Evolutionary conservation across 2,888 invertebrate species (phyloP).

Genomic region (Amblyjoppa fuscipennis): DNA sequence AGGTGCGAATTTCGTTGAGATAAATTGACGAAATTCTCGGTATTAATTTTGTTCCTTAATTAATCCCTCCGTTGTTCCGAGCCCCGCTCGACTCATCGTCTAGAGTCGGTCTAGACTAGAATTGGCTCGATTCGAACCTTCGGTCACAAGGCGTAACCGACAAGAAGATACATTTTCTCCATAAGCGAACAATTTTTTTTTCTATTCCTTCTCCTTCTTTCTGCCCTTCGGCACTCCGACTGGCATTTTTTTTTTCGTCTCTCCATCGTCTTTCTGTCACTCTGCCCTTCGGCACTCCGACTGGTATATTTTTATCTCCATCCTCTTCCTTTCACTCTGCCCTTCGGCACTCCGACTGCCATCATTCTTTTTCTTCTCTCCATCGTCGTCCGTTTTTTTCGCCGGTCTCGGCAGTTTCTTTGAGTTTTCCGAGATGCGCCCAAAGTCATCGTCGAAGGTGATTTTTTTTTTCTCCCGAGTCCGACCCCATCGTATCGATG

Average conservation of each 20-base stretch:
- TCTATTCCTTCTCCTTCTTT: background rate
- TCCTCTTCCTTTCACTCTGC: background rate
- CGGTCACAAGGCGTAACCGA: too few relatives aligned
- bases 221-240: background rate
- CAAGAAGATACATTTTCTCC: conserved; percentile 27
- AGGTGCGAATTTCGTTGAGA: too few relatives aligned
- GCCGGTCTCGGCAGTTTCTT: background rate
- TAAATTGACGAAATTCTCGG: too few relatives aligned
- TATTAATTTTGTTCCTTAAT: too few relatives aligned
- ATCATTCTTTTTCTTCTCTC: background rate
- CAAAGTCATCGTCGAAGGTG: conserved; percentile 17
- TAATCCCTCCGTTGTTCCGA: too few relatives aligned
- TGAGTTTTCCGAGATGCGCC: background rate
- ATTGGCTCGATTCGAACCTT: too few relatives aligned
- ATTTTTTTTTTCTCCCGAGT: conserved; percentile 19
- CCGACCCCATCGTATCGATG: conserved; percentile 7
- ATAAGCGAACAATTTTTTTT: conserved; percentile 31
- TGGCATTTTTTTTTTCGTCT: background rate
- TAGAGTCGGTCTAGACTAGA: too few relatives aligned
- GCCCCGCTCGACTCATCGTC: too few relatives aligned
- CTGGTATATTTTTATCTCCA: too few relatives aligned
- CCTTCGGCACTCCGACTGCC: background rate
- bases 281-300: background rate
- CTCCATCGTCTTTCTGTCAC: conserved; percentile 1
- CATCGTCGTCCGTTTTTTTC: background rate